Percentiles rank a stretch among this genome's conserved stretches.
Evolutionary conservation across 1,140 invertebrate genomes (phyloP).

Genomic region (Pomacea maculata): DNA sequence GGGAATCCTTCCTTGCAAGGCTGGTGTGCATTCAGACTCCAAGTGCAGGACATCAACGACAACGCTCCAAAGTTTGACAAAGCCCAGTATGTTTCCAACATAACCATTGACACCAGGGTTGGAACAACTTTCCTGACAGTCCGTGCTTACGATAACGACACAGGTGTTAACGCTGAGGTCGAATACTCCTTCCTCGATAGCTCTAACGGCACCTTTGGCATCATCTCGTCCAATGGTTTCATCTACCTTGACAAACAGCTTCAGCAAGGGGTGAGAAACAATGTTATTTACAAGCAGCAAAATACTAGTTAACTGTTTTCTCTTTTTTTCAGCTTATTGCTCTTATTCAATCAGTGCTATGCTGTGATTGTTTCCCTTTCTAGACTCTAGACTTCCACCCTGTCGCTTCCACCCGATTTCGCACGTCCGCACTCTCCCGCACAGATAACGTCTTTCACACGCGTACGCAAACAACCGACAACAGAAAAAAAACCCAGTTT

Average conservation of each 20-base stretch:
- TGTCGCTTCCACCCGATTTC: no score
- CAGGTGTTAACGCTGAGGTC: conserved; percentile 49
- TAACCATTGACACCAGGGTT: not conserved
- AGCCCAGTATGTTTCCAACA: not conserved
- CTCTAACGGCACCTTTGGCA: conserved; percentile 25
- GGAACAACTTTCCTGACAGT: conserved; percentile 16
- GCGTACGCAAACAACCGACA: no score
- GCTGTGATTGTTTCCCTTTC: no score
- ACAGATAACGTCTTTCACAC: no score
- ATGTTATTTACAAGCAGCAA: no score
- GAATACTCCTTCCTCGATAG: conserved; percentile 42
- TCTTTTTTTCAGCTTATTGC: no score
- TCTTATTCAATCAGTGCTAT: no score
- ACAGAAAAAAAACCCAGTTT: no score
- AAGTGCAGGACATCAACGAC: conserved; percentile 87
- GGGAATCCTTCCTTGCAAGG: conserved; percentile 45
- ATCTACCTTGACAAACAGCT: conserved; percentile 41
- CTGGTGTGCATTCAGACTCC: conserved; percentile 71
- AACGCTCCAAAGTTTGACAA: conserved; percentile 84
- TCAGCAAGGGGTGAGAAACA: conserved; percentile 4
- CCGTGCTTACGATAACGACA: conserved; percentile 51
- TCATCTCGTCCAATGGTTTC: conserved; percentile 45
- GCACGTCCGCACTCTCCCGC: no score
- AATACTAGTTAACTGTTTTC: no score
- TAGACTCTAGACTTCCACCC: no score